Evolutionary conservation across 2,888 invertebrate genomes (phyloP), one percentile per base, ranked within the genome.

Genomic region (Ennomos fuscantarius): DNA sequence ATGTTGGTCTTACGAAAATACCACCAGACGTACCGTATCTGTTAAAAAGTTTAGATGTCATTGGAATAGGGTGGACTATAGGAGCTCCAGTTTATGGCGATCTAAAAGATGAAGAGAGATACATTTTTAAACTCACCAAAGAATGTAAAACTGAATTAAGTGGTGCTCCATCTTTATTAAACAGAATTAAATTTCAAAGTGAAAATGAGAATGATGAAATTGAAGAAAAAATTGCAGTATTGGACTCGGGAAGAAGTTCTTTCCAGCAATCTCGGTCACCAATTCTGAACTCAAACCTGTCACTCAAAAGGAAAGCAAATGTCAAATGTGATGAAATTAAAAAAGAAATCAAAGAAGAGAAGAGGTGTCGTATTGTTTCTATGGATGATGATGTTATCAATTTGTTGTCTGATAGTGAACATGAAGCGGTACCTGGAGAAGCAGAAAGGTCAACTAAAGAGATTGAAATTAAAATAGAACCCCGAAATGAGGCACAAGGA

Each of bases 11-110:
- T 1, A 71, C 69, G 5, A 82, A 72, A 72, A 91, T 93, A 65
- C 62, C 77, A 10, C 73, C 84, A 36, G 81, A 84, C 41, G 70
- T 69, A 12, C 84, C 87, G 44, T 76, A 84, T 54, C 59, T 69
- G 41, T 63, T 94, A 12, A 71, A 76, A 46, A 78, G 91, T 43
- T 81, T 82, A 41, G 93, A 94, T 77, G 64, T 90, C 11, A 85
- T 95, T 70, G 93, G 94, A 6, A 84, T 95, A 66, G 94, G 94
- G 8, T 90, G 89, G 86, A 77, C 82, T 31, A 45, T 65, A 36
- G 81, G 75, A 15, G 79, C 81, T 50, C 66, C 79, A 11, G 70
- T 86, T 48, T 71, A 68, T 8, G 6, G 24, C 24, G 70, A 80
- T 36, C 78, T 89, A 36, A 65, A 76, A 42, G 82, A 90, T 66